Evolutionary conservation across 1,140 invertebrate genomes (phyloP).

Genomic region (Cotesia chilonis): DNA sequence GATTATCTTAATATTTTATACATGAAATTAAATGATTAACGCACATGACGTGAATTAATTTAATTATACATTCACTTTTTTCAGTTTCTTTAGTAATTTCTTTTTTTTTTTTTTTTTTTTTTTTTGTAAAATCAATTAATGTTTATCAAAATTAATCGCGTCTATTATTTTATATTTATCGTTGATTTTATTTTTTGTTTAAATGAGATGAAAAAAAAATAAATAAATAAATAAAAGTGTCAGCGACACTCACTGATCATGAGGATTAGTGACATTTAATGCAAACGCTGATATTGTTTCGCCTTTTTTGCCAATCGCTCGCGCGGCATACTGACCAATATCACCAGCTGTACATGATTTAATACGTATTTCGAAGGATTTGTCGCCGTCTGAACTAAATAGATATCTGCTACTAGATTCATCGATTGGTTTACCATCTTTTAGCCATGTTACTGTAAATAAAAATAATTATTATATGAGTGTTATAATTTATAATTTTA

Average conservation of each 20-base stretch:
- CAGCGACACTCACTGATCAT: conserved; percentile 48
- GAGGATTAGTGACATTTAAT: conserved; percentile 75
- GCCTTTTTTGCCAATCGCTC: conserved; percentile 84
- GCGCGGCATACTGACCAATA: conserved; percentile 89
- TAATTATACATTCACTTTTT: conserved; percentile 16
- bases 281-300: conserved; percentile 86
- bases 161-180: background rate
- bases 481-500: no score
- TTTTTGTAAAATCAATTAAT: background rate
- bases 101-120: no score
- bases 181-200: background rate
- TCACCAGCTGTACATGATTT: conserved; percentile 80
- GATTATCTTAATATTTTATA: conserved; percentile 43
- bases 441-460: conserved; percentile 79
- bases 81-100: background rate
- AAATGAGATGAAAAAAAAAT: background rate
- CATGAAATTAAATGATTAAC: conserved; percentile 42
- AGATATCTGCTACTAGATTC: conserved; percentile 79
- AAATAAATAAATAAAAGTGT: background rate
- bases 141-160: background rate
- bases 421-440: conserved; percentile 87
- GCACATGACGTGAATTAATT: conserved; percentile 5
- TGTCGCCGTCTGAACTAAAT: conserved; percentile 82
- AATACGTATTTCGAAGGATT: conserved; percentile 80
- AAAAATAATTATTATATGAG: conserved; percentile 21